Percentiles rank a stretch among this genome's conserved stretches.
These are phyloP conservation scores for Trematomus bernacchii DNA, from an alignment of 2,797 vertebrate genomes.

Conservation along the genomic window DNA sequence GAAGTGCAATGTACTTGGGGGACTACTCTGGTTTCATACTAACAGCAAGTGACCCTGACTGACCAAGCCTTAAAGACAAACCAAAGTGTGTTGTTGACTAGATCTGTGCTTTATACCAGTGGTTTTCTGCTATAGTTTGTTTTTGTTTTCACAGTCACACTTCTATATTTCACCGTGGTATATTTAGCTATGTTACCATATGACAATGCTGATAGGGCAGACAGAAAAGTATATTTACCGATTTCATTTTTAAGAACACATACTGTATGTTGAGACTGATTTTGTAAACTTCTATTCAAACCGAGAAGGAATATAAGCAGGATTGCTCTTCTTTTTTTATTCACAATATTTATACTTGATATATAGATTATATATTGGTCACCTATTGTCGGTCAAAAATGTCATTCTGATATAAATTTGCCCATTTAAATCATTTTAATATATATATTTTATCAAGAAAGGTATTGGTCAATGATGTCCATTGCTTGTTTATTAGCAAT, in stretches of 20 bases:
- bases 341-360: background rate
- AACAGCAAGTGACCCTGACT: conserved; percentile 7
- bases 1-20: conserved; percentile 7
- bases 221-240: background rate
- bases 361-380: no score
- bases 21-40: conserved; percentile 11
- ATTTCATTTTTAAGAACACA: background rate
- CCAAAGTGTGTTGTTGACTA: background rate
- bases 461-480: no score
- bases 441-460: no score
- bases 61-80: conserved; percentile 16
- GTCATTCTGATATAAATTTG: no score
- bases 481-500: background rate
- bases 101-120: background rate
- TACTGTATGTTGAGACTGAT: background rate
- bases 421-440: background rate
- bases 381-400: no score
- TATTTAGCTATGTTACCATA: background rate
- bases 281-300: background rate
- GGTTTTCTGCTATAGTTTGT: background rate
- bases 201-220: background rate
- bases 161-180: background rate
- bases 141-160: background rate
- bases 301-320: background rate
- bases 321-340: background rate